These are phyloP conservation scores for Ramphastos sulfuratus DNA, from an alignment of 2,113 vertebrate genomes.

Conservation along the genomic window DNA sequence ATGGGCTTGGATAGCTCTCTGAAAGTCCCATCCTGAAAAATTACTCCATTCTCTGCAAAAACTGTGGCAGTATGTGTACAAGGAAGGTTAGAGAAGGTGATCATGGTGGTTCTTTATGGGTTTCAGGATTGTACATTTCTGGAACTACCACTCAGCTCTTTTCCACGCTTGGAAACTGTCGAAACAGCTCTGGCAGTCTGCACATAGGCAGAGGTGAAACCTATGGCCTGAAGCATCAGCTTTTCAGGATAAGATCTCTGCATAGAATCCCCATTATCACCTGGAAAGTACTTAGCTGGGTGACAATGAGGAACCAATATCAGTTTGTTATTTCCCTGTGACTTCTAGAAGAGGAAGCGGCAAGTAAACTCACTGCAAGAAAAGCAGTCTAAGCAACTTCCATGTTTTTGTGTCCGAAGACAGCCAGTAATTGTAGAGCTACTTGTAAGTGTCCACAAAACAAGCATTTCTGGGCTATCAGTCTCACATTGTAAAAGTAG, in stretches of 20 bases:
- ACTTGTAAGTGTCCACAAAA: background rate
- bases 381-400: background rate
- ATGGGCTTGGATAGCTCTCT: background rate
- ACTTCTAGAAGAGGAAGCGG: background rate
- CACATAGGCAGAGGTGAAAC: background rate
- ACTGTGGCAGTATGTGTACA: background rate
- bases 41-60: background rate
- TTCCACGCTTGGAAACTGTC: background rate
- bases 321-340: background rate
- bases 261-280: background rate
- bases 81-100: background rate
- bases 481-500: background rate
- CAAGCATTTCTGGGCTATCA: background rate
- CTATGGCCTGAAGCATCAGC: background rate
- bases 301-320: background rate
- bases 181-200: background rate
- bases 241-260: background rate
- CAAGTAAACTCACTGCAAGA: background rate
- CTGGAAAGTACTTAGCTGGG: background rate
- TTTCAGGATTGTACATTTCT: background rate
- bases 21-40: background rate
- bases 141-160: background rate
- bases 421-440: background rate
- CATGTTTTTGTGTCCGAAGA: background rate
- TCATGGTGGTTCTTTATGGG: background rate